phyloP scores from a whole-genome alignment of 2,113 vertebrate genomes.

The Maccullochella peelii region DNA sequence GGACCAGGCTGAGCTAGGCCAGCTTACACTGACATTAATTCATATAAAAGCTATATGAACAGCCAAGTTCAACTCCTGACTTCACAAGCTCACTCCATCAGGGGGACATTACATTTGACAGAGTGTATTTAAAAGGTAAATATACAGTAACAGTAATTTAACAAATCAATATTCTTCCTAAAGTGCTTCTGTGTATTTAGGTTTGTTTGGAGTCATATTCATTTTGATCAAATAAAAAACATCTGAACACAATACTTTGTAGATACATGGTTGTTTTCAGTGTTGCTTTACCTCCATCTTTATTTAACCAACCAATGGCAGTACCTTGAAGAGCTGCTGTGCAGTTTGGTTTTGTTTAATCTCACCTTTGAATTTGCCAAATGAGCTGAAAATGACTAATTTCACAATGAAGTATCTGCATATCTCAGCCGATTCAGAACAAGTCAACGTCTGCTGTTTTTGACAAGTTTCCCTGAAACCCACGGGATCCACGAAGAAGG shows the following conservation, averaged over 20 bases:
- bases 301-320: neutral
- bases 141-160: conserved; percentile 35
- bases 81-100: conserved; percentile 60
- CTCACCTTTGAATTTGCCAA: conserved; percentile 30
- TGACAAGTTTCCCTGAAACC: conserved; percentile 65
- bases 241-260: neutral
- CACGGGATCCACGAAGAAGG: conserved; percentile 43
- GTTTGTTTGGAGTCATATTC: conserved; percentile 2
- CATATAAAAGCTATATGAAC: conserved; percentile 69
- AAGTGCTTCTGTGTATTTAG: conserved; percentile 16
- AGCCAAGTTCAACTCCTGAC: conserved; percentile 57
- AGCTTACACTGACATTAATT: conserved; percentile 60
- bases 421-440: conserved; percentile 23
- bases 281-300: neutral
- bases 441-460: conserved; percentile 35
- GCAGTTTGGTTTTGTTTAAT: neutral
- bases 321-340: neutral
- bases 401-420: conserved; percentile 15
- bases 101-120: conserved; percentile 22
- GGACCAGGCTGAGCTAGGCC: conserved; percentile 63
- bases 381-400: conserved; percentile 34
- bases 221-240: conserved; percentile 12
- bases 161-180: conserved; percentile 6
- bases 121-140: conserved; percentile 52
- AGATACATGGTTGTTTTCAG: conserved; percentile 7